These are phyloP conservation scores for Rhynchotus rufescens DNA, from an alignment of 2,797 vertebrate species.

Conservation along the genomic window DNA sequence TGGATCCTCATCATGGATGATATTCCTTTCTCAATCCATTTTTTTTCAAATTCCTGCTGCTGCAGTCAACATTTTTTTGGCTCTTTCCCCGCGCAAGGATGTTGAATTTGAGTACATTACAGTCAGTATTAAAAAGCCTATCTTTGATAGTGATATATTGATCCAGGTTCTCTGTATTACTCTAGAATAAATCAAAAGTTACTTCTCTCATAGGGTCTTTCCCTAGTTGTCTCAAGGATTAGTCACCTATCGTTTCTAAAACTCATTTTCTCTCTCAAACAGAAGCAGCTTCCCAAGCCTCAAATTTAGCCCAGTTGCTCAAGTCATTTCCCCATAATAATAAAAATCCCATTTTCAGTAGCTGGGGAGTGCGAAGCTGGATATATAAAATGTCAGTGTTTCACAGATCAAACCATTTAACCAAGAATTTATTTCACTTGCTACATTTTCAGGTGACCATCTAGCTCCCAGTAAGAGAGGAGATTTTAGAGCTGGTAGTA, in stretches of 20 bases:
- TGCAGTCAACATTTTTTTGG: not conserved
- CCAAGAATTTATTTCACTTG: not conserved
- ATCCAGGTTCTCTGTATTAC: not conserved
- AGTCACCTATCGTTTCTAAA: not conserved
- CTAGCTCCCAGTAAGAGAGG: not conserved
- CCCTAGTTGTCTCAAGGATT: not conserved
- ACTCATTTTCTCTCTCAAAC: slow-evolving; percentile 5
- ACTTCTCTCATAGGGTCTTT: not conserved
- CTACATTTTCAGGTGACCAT: not conserved
- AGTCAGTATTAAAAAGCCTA: not conserved
- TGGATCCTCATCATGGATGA: rapidly evolving
- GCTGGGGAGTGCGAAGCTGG: not conserved
- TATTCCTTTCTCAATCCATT: not conserved
- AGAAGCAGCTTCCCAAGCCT: not conserved
- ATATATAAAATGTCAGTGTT: not conserved
- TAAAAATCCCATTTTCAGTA: not conserved
- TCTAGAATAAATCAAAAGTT: slow-evolving; percentile 15
- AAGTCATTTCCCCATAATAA: not conserved
- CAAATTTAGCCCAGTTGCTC: not conserved
- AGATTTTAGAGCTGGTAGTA: not conserved
- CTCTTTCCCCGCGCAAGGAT: not conserved
- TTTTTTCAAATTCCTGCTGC: not conserved
- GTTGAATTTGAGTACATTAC: not conserved
- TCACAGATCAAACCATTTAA: not conserved
- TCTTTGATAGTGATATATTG: not conserved